These are phyloP conservation scores for Willowsia nigromaculata DNA, from an alignment of 2,888 invertebrate species.

Conservation along the genomic window DNA sequence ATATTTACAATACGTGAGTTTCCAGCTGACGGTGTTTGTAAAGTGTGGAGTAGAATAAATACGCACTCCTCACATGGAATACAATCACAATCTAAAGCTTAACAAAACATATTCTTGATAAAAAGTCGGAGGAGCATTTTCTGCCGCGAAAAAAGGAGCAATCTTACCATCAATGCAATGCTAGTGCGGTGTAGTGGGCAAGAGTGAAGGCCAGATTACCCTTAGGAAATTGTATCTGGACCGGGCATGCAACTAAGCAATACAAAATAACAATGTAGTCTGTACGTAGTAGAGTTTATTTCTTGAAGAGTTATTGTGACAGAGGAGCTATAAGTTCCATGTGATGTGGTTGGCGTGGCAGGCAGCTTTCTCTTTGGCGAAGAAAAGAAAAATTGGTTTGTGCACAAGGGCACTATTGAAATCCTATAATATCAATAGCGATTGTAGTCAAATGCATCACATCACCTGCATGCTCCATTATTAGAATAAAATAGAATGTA, in stretches of 20 bases:
- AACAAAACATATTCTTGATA: background rate
- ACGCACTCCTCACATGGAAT: background rate
- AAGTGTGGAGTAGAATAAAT: conserved; percentile 11
- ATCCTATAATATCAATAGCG: no score
- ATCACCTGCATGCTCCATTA: background rate
- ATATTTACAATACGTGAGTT: conserved; percentile 63
- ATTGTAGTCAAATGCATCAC: background rate
- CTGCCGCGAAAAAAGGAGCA: background rate
- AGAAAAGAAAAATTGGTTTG: background rate
- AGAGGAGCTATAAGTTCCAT: background rate
- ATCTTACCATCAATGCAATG: background rate
- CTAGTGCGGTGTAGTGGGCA: background rate
- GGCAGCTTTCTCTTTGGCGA: background rate
- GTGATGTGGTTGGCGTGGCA: no score
- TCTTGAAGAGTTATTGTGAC: background rate
- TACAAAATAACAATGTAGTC: background rate
- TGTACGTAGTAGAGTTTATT: no score
- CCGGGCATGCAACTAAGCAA: conserved; percentile 27
- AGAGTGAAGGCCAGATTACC: conserved; percentile 31
- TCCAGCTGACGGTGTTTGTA: conserved; percentile 46
- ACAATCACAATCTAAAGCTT: background rate
- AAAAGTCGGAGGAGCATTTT: background rate
- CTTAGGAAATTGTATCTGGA: conserved; percentile 56
- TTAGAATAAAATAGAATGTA: no score
- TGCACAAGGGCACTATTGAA: background rate